These are phyloP conservation scores for Notothenia coriiceps DNA, from an alignment of 2,113 vertebrate species.

Conservation along the genomic window DNA sequence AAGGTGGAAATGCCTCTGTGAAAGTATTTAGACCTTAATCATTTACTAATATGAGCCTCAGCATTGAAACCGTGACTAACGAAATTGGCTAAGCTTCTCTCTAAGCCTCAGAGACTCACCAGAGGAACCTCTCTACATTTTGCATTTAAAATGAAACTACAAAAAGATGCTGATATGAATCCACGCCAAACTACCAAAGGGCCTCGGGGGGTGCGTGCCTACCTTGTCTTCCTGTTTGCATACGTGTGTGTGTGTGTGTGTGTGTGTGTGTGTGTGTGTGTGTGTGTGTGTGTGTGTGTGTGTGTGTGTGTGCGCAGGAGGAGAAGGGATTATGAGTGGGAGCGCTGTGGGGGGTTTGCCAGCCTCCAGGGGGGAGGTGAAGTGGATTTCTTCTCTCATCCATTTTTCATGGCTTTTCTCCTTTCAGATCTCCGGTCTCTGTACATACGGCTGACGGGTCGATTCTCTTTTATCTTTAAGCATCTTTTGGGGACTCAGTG, in stretches of 20 bases:
- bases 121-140: conserved; percentile 12
- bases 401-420: conserved; percentile 85
- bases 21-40: conserved; percentile 28
- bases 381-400: conserved; percentile 84
- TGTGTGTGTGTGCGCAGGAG: conserved; percentile 36
- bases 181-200: conserved; percentile 7
- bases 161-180: conserved; percentile 1
- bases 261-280: conserved; percentile 8
- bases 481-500: conserved; percentile 68
- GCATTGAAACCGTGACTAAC: conserved; percentile 46
- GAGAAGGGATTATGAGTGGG: conserved; percentile 76
- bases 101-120: conserved; percentile 9
- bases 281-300: conserved; percentile 6
- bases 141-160: neutral
- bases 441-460: conserved; percentile 76
- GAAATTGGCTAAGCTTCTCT: conserved; percentile 21
- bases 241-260: conserved; percentile 50
- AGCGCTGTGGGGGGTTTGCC: conserved; percentile 75
- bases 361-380: conserved; percentile 77
- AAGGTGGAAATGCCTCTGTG: neutral
- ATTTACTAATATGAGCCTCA: conserved; percentile 38
- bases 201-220: conserved; percentile 51
- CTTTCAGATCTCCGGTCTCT: conserved; percentile 77
- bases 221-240: conserved; percentile 68
- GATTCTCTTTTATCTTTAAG: conserved; percentile 83